A percentile compares a stretch with the other conserved stretches of the same genome.
phyloP scores from a whole-genome alignment of 2,888 invertebrate species.

The Scaptomyza caliginosa region DNA sequence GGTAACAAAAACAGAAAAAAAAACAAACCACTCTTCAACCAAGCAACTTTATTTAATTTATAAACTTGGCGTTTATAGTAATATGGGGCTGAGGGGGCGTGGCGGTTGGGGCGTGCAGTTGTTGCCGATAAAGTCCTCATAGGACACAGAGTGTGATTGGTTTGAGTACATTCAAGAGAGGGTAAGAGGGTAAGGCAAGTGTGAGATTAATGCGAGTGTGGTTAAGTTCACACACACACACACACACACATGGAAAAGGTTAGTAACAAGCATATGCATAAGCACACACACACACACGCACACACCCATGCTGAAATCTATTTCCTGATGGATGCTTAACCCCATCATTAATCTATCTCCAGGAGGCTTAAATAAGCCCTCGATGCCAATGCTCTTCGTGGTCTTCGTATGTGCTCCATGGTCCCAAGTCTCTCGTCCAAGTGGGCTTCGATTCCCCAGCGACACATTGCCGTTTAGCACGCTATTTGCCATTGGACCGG shows the following conservation, averaged over 20 bases:
- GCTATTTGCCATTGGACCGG: conserved; percentile 24
- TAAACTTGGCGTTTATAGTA: conserved; percentile 35
- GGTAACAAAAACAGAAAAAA: conserved; percentile 17
- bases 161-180: not conserved
- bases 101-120: conserved; percentile 27
- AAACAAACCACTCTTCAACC: conserved; percentile 17
- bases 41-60: conserved; percentile 38
- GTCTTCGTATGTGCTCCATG: not conserved
- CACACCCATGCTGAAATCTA: conserved; percentile 36
- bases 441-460: conserved; percentile 37
- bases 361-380: conserved; percentile 22
- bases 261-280: conserved; percentile 33
- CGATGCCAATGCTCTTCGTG: conserved; percentile 3
- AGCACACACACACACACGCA: conserved; percentile 23
- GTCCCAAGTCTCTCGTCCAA: not conserved
- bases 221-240: not conserved
- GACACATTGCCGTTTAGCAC: conserved; percentile 45
- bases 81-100: not conserved
- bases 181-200: no score
- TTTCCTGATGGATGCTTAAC: conserved; percentile 47
- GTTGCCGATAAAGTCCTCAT: conserved; percentile 53
- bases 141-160: not conserved
- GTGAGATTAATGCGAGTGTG: conserved; percentile 17
- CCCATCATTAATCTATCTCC: conserved; percentile 71
- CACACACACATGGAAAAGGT: conserved; percentile 19